Base-by-base conservation (phyloP, 2,888 invertebrate genomes). In the Torymus texanus region DNA sequence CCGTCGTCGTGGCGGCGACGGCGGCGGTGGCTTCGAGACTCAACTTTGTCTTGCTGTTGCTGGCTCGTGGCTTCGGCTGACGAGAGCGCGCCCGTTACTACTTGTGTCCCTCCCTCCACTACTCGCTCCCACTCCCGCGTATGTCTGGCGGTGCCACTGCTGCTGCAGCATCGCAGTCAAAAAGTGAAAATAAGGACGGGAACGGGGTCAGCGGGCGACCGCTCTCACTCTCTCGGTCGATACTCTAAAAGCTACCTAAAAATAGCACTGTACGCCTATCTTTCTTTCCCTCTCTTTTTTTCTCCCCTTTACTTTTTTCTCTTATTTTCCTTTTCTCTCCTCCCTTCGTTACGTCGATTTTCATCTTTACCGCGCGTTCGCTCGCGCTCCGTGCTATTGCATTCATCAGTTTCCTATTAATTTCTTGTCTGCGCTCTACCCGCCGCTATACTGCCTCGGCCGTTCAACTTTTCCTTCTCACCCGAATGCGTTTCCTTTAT, bases 161-260 rank as follows among this genome's bases (percentile, higher is more conserved):
- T 41, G 63, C 51, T 4, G 41, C 68, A 41, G 29, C 29, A 14
- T 56, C 41, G 13, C 68, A 61, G 75, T 72, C 71, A 75, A 75
- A 79, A 79, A 79, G 79, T 75, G 79, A 79, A 79, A 79, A 79
- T 75, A 72, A 68, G 79, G 67, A 56, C 63, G 62, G 58, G 21
- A 79, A 79, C 66, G 79, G 67, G 71, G 79, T 79, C 70, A 72
- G 66, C 59, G 63, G 62, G 56, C 71, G 58, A 73, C 68, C 55
- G 51, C 59, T n/a, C 8, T 24, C 50, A 3, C 58, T 41, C 21
- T 29, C 21, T 41, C 72, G 59, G 41, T 79, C 78, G 73, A 73
- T 73, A 73, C 78, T 78, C 67, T 73, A 70, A 76, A 76, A 76
- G 70, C 76, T 56, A 70, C 76, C 76, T 76, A 76, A 76, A 76